Conservation (phyloP, 2,113 vertebrate genomes). For the Canis aureus region DNA sequence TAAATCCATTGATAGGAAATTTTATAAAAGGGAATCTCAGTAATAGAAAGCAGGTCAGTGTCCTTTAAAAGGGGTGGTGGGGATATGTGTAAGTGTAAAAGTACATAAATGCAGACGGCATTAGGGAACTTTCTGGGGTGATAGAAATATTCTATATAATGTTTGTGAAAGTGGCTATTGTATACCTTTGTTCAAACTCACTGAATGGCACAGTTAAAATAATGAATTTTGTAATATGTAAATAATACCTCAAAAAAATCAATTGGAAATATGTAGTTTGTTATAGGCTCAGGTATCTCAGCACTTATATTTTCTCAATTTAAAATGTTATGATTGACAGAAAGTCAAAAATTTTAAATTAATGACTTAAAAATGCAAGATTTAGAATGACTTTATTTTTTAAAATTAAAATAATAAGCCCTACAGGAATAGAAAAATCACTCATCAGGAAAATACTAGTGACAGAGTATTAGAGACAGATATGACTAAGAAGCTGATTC, state of each 20-base stretch:
- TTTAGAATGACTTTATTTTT: neutral
- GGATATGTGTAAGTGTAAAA: neutral
- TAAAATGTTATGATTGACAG: neutral
- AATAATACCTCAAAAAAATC: neutral
- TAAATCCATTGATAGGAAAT: neutral
- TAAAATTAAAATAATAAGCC: neutral
- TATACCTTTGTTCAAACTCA: neutral
- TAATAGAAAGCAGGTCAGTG: neutral
- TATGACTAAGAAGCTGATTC: neutral
- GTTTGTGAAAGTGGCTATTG: neutral
- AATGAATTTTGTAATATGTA: neutral
- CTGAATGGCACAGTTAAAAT: neutral
- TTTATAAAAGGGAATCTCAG: neutral
- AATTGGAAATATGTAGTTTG: neutral
- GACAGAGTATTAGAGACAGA: neutral
- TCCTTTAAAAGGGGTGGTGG: neutral
- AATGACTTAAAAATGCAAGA: neutral
- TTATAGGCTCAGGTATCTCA: neutral
- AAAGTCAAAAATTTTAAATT: neutral
- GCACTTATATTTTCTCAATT: neutral
- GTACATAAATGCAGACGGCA: neutral
- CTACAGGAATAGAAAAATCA: neutral
- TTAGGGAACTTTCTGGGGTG: neutral
- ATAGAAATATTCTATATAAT: neutral
- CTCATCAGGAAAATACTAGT: neutral